phyloP scores from a whole-genome alignment of 2,113 vertebrate genomes.

The Astur gentilis region DNA sequence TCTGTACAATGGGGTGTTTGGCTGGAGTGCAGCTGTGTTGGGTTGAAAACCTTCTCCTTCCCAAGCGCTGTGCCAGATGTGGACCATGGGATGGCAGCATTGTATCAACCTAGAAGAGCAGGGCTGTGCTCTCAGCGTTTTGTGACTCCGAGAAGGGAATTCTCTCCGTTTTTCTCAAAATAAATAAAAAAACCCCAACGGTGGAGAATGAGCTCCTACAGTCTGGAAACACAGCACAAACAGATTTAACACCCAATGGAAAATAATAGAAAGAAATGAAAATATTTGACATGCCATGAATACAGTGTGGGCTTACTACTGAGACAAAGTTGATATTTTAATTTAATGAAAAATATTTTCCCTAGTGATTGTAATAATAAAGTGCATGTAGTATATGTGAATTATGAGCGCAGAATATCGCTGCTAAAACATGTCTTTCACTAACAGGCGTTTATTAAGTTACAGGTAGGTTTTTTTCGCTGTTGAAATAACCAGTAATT shows the following conservation, averaged over 20 bases:
- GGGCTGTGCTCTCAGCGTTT: neutral
- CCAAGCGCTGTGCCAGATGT: fast-evolving
- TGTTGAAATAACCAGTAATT: slow-evolving; percentile 30
- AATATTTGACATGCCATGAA: neutral
- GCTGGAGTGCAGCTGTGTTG: neutral
- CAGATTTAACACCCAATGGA: neutral
- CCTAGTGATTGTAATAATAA: neutral
- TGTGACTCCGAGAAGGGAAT: neutral
- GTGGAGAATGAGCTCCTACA: neutral
- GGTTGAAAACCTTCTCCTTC: neutral
- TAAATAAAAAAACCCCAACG: neutral
- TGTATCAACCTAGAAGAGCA: neutral
- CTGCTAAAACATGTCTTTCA: neutral
- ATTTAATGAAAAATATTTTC: neutral
- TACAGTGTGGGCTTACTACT: neutral
- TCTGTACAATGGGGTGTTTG: neutral
- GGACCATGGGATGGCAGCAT: slow-evolving; percentile 71
- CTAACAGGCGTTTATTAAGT: neutral
- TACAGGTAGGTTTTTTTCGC: neutral
- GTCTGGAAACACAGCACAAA: neutral
- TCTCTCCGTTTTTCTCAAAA: neutral
- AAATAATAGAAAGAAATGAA: neutral
- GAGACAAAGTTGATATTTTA: neutral
- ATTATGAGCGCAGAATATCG: neutral
- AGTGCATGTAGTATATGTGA: neutral